A percentile compares a stretch with the other conserved stretches of the same genome.
phyloP scores from a whole-genome alignment of 2,113 vertebrate genomes.

The Phyllostomus hastatus region DNA sequence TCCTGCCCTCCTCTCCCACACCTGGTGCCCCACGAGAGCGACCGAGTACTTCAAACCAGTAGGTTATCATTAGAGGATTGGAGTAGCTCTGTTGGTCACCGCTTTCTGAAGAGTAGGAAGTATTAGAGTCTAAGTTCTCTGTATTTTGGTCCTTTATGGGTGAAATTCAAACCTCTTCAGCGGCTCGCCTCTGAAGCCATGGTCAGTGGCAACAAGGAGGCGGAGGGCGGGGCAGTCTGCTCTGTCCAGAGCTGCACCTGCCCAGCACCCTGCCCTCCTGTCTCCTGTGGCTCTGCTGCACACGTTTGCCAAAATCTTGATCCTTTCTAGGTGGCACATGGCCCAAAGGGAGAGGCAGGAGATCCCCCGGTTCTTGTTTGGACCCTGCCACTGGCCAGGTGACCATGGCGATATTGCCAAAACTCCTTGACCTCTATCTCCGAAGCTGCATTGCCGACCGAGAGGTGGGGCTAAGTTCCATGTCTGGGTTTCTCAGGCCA shows the following conservation, averaged over 20 bases:
- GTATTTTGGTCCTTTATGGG: background rate
- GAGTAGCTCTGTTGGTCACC: background rate
- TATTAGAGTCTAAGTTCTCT: background rate
- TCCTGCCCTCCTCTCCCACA: background rate
- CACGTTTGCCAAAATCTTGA: background rate
- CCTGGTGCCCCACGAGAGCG: background rate
- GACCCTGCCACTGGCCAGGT: background rate
- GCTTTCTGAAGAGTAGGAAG: conserved; percentile 9
- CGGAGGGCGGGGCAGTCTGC: background rate
- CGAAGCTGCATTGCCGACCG: background rate
- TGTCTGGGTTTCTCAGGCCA: background rate
- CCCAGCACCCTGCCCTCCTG: background rate
- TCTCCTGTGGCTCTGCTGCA: background rate
- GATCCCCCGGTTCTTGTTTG: background rate
- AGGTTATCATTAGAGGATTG: background rate
- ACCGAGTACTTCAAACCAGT: background rate
- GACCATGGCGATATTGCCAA: background rate
- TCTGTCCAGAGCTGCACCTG: background rate
- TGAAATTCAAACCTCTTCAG: background rate
- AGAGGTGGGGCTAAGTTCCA: background rate
- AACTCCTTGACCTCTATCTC: background rate
- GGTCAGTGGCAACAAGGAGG: background rate
- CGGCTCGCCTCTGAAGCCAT: background rate
- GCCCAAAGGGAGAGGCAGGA: background rate
- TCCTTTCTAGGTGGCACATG: background rate